Evolutionary conservation across 2,113 vertebrate species (phyloP).

Genomic region (Xerus inauris): DNA sequence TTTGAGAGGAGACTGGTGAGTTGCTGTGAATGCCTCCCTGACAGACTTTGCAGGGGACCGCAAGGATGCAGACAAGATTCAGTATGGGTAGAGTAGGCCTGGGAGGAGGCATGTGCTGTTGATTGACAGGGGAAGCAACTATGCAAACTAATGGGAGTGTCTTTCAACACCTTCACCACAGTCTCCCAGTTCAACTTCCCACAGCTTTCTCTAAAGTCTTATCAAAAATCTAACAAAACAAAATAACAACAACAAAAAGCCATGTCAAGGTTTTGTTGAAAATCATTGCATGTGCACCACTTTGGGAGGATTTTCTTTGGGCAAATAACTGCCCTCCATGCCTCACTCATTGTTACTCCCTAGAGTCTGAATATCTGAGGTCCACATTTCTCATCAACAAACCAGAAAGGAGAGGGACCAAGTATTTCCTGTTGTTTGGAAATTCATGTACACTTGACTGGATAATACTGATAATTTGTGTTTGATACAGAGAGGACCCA

Average conservation of each 20-base stretch:
- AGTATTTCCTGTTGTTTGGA: background rate
- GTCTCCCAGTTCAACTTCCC: background rate
- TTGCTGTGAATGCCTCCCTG: accelerated
- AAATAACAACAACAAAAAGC: background rate
- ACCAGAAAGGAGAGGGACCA: background rate
- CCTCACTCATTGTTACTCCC: background rate
- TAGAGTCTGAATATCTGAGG: background rate
- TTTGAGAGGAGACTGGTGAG: background rate
- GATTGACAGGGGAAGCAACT: background rate
- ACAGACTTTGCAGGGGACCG: background rate
- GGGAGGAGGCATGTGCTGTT: background rate
- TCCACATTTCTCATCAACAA: background rate
- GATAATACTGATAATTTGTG: background rate
- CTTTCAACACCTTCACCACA: background rate
- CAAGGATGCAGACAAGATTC: background rate
- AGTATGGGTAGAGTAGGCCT: background rate
- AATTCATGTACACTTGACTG: background rate
- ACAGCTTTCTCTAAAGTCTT: background rate
- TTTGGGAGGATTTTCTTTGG: background rate
- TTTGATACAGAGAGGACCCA: background rate
- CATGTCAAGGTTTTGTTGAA: background rate
- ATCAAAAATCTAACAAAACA: background rate
- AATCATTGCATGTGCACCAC: background rate
- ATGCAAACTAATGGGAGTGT: background rate
- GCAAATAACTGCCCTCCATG: background rate